Conservation (phyloP, 2,113 vertebrate genomes). For the Myiozetetes cayanensis region DNA sequence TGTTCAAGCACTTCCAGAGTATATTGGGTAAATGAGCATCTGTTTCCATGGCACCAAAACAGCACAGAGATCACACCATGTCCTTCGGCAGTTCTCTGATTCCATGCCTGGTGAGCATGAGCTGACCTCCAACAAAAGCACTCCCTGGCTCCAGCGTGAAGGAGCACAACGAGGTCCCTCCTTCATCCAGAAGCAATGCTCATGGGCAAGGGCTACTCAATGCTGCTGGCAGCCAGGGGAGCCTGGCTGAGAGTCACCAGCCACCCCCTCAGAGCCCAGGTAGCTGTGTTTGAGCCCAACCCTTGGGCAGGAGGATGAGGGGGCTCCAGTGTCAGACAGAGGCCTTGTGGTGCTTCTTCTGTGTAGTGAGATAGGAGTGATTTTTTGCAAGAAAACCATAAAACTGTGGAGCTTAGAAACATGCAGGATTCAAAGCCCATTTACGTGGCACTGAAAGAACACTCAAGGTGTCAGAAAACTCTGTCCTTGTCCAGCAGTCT, state of each 20-base stretch:
- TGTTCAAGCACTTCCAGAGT: not conserved
- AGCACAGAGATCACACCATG: not conserved
- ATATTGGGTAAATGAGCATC: constrained; percentile 42
- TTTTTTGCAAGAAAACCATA: not conserved
- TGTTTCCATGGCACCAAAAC: constrained; percentile 56
- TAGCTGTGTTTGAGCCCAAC: not conserved
- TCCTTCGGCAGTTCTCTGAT: not conserved
- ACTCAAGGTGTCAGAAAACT: not conserved
- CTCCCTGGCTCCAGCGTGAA: not conserved
- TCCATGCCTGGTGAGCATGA: not conserved
- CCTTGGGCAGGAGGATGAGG: not conserved
- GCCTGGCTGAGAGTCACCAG: not conserved
- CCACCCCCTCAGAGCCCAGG: fast-evolving
- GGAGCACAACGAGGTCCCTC: fast-evolving
- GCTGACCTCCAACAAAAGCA: not conserved
- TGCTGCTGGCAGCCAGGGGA: not conserved
- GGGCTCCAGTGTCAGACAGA: not conserved
- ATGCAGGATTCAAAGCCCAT: not conserved
- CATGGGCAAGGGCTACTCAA: fast-evolving
- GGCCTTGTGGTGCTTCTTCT: not conserved
- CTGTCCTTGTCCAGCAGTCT: not conserved
- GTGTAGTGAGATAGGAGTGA: fast-evolving
- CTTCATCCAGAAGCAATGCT: fast-evolving
- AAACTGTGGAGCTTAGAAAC: not conserved
- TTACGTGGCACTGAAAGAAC: not conserved